Evolutionary conservation across 2,113 vertebrate species (phyloP).

Genomic region (Capreolus pygargus): DNA sequence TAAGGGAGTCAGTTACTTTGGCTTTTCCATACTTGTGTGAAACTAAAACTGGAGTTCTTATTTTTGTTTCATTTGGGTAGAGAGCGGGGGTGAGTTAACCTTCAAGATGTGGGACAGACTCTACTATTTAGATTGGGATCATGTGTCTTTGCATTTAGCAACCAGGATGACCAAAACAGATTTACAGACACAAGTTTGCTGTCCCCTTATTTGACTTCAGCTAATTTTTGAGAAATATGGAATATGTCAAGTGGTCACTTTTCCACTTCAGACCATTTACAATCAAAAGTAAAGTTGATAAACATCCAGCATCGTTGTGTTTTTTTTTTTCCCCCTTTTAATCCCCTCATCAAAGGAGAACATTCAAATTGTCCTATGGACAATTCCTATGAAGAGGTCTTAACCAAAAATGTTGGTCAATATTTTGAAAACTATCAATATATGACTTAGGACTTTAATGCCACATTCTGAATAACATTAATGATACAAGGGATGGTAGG

Average conservation of each 20-base stretch:
- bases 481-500: background rate
- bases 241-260: background rate
- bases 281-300: background rate
- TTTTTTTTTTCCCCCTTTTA: accelerated
- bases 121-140: background rate
- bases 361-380: background rate
- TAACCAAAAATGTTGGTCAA: background rate
- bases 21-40: background rate
- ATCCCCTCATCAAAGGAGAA: background rate
- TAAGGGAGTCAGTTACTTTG: background rate
- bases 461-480: constrained; percentile 54
- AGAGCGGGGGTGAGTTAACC: background rate
- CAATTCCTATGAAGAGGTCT: background rate
- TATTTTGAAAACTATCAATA: constrained; percentile 37
- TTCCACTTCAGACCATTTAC: background rate
- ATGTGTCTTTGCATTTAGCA: background rate
- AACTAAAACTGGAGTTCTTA: background rate
- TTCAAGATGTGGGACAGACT: background rate
- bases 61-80: background rate
- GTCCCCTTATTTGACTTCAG: background rate
- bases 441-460: background rate
- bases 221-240: background rate
- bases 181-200: background rate
- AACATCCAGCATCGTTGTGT: background rate
- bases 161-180: background rate